Evolutionary conservation across 2,888 invertebrate genomes (phyloP).

Genomic region (Tenodera sinensis): DNA sequence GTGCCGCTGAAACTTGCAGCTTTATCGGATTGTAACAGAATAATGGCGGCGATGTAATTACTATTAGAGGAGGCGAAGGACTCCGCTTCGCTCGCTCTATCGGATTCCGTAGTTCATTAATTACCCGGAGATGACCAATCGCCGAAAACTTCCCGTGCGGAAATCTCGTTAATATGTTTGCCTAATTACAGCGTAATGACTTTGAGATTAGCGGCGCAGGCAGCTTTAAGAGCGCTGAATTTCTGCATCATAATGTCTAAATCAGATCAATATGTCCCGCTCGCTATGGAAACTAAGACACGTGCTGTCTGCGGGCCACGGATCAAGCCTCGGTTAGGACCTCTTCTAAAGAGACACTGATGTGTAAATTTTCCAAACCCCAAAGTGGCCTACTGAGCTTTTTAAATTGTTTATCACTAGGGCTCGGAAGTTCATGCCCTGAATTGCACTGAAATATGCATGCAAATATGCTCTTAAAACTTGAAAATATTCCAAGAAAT

Average conservation of each 20-base stretch:
- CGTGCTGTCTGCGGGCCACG: no score
- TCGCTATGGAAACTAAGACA: background rate
- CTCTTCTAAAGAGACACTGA: no score
- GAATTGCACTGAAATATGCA: no score
- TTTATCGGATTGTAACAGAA: no score
- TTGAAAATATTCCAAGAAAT: no score
- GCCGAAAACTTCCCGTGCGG: slow-evolving; percentile 9
- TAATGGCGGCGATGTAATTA: background rate
- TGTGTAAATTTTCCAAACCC: no score
- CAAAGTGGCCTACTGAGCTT: no score
- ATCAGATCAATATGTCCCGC: background rate
- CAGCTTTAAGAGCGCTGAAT: background rate
- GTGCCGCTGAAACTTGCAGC: background rate
- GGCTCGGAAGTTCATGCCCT: no score
- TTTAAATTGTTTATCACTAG: no score
- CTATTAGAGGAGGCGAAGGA: background rate
- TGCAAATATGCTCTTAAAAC: no score
- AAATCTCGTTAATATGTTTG: slow-evolving; percentile 5
- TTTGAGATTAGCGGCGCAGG: background rate
- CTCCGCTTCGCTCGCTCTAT: background rate
- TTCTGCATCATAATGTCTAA: background rate
- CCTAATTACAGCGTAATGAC: slow-evolving; percentile 3
- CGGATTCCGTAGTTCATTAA: slow-evolving; percentile 13
- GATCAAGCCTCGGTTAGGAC: no score
- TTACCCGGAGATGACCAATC: background rate